Base-by-base conservation (phyloP, 1,140 invertebrate genomes). In the Galleria mellonella region DNA sequence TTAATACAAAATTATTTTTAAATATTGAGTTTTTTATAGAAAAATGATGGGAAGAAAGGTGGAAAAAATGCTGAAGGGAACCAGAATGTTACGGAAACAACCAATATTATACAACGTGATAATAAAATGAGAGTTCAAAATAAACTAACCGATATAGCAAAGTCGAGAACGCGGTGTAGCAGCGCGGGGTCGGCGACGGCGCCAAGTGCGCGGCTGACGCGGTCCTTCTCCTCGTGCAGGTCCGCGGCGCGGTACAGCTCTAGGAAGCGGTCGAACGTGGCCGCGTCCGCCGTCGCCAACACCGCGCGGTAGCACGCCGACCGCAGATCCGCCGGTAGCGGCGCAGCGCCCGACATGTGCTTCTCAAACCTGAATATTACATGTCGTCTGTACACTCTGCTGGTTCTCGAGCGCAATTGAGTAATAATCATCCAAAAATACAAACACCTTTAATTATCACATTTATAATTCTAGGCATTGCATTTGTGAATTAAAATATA, bases 221-320 rank as follows among this genome's bases (percentile, higher is more conserved):
- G 89, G 65, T 97, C 93, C 75, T 97, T 97, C 72, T 99, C 96
- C 82, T 99, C 97, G 50, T 96, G 93, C 40, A 98, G 88, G 79
- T 97, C 96, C 6, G 93, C 90, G 30, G 93, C 90, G 51, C 93
- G 89, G 78, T 97, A 97, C 37, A 99, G 77, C 74, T 92, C 89
- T 17, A 97, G 74, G 89, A 98, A 92, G 39, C 91, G 90, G 23
- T 95, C 88, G 61, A 92, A 97, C 1, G 91, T 91, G 7, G 88
- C 74, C 40, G 90, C 88, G 64, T 93, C 91, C 71, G 78, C 81
- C 55, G 92, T 91, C 10, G 92, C 94, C 2, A 97, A 86, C 9
- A 95, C 94, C 5, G 94, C 94, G 62, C 92, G 91, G 82, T 98
- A 99, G 55, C 98, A 96, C 33, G 94, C 89, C 42, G 90, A 90